Evolutionary conservation across 2,888 invertebrate species (phyloP).

Genomic region (Halictus ligatus): DNA sequence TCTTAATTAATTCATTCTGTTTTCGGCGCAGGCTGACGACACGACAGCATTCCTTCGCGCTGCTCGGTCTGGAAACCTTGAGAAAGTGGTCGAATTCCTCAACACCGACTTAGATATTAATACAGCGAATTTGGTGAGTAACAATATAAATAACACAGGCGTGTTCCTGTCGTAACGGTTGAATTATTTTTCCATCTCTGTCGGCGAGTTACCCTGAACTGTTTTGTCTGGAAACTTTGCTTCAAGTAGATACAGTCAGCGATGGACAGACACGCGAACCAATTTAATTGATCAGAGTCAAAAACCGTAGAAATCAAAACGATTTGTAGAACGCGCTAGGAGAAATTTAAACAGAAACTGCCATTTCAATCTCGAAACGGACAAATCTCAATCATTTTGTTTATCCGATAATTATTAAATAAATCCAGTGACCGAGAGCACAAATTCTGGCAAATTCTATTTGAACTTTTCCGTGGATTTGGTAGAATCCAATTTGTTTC

Average conservation of each 20-base stretch:
- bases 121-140: constrained; percentile 95
- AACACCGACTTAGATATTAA: constrained; percentile 98
- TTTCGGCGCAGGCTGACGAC: constrained; percentile 92
- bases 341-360: not conserved
- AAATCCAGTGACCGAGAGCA: too few species aligned
- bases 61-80: constrained; percentile 98
- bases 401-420: too few species aligned
- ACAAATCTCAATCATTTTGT: not conserved
- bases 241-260: not conserved
- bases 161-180: too few species aligned
- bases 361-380: not conserved
- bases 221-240: not conserved
- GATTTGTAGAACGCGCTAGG: too few species aligned
- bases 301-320: not conserved
- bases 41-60: constrained; percentile 98
- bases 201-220: not conserved
- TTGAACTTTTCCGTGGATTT: too few species aligned
- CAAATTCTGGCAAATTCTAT: too few species aligned
- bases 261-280: not conserved
- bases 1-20: constrained; percentile 22
- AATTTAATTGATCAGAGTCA: not conserved
- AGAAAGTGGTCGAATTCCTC: constrained; percentile 96
- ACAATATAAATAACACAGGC: not conserved
- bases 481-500: too few species aligned
- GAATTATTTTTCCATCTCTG: not conserved